phyloP scores from a whole-genome alignment of 2,113 vertebrate genomes.

The Podarcis muralis region DNA sequence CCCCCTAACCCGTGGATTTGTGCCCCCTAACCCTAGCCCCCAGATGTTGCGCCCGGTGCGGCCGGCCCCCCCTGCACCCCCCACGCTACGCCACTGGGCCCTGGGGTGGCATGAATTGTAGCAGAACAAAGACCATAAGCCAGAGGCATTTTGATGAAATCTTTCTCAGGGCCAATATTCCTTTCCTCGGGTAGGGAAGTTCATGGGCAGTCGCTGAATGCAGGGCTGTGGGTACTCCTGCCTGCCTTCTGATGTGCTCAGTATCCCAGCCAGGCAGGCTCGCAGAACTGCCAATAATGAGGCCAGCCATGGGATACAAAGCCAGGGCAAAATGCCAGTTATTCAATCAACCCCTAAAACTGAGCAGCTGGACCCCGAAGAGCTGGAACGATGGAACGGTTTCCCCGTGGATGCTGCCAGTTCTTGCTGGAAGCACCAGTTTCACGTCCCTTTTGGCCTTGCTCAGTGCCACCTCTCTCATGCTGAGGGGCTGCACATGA shows the following conservation, averaged over 20 bases:
- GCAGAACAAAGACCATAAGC: neutral
- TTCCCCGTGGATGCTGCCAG: neutral
- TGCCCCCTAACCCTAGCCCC: too few relatives aligned
- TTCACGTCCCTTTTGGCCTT: neutral
- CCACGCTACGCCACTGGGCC: too few relatives aligned
- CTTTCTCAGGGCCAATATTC: too few relatives aligned
- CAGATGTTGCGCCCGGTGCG: too few relatives aligned
- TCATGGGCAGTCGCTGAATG: too few relatives aligned
- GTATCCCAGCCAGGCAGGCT: too few relatives aligned
- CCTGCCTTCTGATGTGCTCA: too few relatives aligned
- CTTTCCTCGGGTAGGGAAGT: too few relatives aligned
- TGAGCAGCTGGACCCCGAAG: neutral
- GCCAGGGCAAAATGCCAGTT: neutral
- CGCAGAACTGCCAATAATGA: neutral
- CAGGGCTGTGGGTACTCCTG: too few relatives aligned
- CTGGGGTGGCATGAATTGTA: neutral
- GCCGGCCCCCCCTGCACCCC: too few relatives aligned
- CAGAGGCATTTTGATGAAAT: neutral
- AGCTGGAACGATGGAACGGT: neutral
- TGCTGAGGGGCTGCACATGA: neutral
- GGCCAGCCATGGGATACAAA: neutral
- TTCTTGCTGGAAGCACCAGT: neutral
- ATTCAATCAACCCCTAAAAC: neutral
- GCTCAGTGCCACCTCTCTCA: neutral
- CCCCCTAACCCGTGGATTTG: too few relatives aligned